Evolutionary conservation across 2,797 vertebrate species (phyloP).

Genomic region (Acomys russatus): DNA sequence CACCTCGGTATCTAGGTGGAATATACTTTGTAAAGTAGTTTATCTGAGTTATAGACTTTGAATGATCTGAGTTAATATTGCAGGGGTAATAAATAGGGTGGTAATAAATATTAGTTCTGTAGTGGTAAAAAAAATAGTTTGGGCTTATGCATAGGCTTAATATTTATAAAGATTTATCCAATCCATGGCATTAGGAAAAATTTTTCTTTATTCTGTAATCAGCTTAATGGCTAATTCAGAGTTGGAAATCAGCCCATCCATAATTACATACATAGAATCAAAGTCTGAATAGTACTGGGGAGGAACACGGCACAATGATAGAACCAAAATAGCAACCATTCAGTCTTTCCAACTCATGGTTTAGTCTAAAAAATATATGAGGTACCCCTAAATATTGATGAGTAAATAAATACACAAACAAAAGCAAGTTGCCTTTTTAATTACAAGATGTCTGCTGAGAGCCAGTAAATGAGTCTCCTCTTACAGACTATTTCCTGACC

Average conservation of each 20-base stretch:
- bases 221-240: constrained; percentile 42
- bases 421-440: constrained; percentile 60
- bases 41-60: constrained; percentile 18
- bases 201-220: constrained; percentile 57
- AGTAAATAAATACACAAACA: constrained; percentile 44
- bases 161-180: constrained; percentile 59
- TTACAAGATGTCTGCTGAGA: constrained; percentile 44
- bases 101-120: constrained; percentile 1
- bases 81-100: neutral
- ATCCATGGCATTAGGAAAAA: constrained; percentile 30
- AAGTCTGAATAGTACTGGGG: constrained; percentile 18
- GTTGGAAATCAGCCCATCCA: constrained; percentile 59
- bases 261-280: constrained; percentile 46
- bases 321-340: constrained; percentile 17
- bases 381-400: constrained; percentile 25
- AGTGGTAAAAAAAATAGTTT: constrained; percentile 30
- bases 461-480: constrained; percentile 39
- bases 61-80: constrained; percentile 28
- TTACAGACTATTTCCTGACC: constrained; percentile 33
- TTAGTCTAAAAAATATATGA: constrained; percentile 45
- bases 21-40: constrained; percentile 29
- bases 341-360: constrained; percentile 27
- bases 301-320: constrained; percentile 7
- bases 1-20: constrained; percentile 69
- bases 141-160: neutral